Conservation (phyloP, 2,888 invertebrate genomes). For the Drosophila anceps region DNA sequence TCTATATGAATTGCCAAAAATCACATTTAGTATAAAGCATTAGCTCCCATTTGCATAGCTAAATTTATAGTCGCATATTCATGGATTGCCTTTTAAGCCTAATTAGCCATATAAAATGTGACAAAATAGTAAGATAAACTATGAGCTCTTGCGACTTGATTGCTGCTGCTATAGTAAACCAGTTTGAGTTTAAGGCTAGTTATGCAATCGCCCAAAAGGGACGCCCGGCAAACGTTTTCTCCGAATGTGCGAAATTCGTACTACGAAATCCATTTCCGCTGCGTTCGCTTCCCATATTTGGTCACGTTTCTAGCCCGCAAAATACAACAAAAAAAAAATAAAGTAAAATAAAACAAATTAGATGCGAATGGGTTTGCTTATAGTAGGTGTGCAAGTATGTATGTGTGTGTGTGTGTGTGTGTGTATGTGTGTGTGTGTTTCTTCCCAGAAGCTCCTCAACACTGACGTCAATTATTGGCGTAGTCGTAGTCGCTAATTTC, state of each 20-base stretch:
- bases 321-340: background rate
- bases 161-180: slow-evolving; percentile 1
- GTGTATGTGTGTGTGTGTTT: background rate
- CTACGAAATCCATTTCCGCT: slow-evolving; percentile 43
- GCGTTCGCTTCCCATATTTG: slow-evolving; percentile 64
- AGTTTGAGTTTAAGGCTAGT: background rate
- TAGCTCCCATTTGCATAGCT: background rate
- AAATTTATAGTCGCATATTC: background rate
- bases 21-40: background rate
- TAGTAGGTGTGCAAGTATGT: slow-evolving; percentile 1
- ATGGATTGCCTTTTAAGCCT: slow-evolving; percentile 10
- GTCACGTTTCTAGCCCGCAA: slow-evolving; percentile 63
- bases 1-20: background rate
- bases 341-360: slow-evolving; percentile 9
- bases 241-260: slow-evolving; percentile 33
- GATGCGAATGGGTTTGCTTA: slow-evolving; percentile 17
- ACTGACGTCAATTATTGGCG: slow-evolving; percentile 73
- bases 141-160: background rate
- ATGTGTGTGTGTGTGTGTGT: background rate
- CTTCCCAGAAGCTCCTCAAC: slow-evolving; percentile 46
- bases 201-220: background rate
- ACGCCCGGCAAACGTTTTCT: slow-evolving; percentile 19
- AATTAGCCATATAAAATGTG: background rate
- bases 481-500: slow-evolving; percentile 67
- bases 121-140: background rate